phyloP scores from a whole-genome alignment of 2,888 invertebrate species.

The Pseudanteris insignis region DNA sequence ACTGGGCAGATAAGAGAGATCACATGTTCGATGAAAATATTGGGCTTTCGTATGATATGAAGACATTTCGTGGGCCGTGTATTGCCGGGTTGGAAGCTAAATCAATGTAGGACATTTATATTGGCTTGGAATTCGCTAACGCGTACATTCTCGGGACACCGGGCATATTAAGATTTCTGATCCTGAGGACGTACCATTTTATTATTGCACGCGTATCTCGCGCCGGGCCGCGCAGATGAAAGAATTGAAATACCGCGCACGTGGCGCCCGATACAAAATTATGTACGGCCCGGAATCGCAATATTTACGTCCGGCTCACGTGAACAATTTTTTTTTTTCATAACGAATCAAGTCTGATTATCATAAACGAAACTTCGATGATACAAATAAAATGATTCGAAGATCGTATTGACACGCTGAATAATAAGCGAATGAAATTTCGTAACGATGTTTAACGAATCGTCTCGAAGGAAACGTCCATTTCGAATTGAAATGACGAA shows the following conservation, averaged over 20 bases:
- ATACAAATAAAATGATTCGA: too few species aligned
- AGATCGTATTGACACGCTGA: too few species aligned
- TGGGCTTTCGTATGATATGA: slow-evolving; percentile 46
- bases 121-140: slow-evolving; percentile 63
- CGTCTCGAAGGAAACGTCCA: slow-evolving; percentile 1
- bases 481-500: slow-evolving; percentile 2
- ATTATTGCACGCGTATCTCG: slow-evolving; percentile 54
- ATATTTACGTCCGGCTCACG: slow-evolving; percentile 32
- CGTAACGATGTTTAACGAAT: not conserved
- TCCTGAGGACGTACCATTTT: slow-evolving; percentile 56
- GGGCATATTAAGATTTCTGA: slow-evolving; percentile 66
- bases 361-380: too few species aligned
- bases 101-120: slow-evolving; percentile 65
- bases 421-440: too few species aligned
- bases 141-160: slow-evolving; percentile 46
- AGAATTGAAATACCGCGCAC: slow-evolving; percentile 56
- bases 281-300: slow-evolving; percentile 18
- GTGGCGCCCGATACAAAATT: slow-evolving; percentile 33
- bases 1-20: slow-evolving; percentile 6
- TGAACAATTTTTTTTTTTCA: slow-evolving; percentile 28
- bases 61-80: slow-evolving; percentile 46
- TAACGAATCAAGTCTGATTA: slow-evolving; percentile 22
- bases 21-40: slow-evolving; percentile 18
- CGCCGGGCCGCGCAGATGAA: slow-evolving; percentile 42
- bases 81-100: slow-evolving; percentile 51